These are phyloP conservation scores for Plumapathes pennacea DNA, from an alignment of 92 coral and sea anemone species.

Conservation along the genomic window DNA sequence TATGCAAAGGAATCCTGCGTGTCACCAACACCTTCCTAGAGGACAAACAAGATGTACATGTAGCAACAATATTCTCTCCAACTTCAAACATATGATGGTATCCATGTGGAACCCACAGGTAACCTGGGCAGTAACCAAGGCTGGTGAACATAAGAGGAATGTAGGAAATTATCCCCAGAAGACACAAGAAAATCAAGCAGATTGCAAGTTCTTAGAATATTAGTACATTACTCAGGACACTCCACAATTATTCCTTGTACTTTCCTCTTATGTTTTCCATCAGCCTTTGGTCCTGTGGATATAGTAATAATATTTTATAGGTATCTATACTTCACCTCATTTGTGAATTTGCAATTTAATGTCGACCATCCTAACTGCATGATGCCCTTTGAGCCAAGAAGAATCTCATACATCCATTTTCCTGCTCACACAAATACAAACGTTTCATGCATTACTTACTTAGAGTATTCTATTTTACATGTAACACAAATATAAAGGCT, in stretches of 20 bases:
- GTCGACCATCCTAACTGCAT: slow-evolving; percentile 99
- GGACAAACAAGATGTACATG: not conserved
- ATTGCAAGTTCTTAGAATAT: no score
- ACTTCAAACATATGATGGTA: not conserved
- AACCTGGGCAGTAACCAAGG: no score
- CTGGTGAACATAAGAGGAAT: no score
- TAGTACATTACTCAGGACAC: no score
- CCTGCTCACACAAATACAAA: slow-evolving; percentile 31
- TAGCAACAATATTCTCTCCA: not conserved
- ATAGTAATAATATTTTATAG: not conserved
- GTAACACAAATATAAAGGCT: not conserved
- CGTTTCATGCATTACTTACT: not conserved
- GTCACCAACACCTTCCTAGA: slow-evolving; percentile 96
- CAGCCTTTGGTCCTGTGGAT: no score
- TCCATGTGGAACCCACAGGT: no score
- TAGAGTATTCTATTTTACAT: not conserved
- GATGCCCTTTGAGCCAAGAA: slow-evolving; percentile 95
- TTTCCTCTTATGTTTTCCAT: no score
- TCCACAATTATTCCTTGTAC: no score
- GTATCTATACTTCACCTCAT: slow-evolving; percentile 62
- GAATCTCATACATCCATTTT: slow-evolving; percentile 95
- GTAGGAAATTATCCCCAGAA: no score
- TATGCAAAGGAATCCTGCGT: slow-evolving; percentile 94
- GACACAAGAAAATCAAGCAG: no score
- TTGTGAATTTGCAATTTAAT: slow-evolving; percentile 79